Conservation (phyloP, 2,113 vertebrate genomes). For the Potamarius usumacintae region DNA sequence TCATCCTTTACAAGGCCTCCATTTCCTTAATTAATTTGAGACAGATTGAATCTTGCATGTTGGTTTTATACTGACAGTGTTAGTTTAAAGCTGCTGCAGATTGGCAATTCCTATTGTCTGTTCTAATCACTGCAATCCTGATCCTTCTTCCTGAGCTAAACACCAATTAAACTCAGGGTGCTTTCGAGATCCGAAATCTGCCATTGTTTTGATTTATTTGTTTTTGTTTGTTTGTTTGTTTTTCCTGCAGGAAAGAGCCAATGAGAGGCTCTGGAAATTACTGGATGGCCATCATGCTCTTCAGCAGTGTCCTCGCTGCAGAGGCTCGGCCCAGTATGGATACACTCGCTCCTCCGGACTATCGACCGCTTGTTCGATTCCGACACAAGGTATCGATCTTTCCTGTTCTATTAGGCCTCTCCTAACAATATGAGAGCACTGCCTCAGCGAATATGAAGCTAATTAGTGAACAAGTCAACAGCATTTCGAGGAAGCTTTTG, state of each 20-base stretch:
- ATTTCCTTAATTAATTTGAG: slow-evolving; percentile 69
- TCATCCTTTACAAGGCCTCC: slow-evolving; percentile 64
- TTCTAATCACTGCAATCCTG: slow-evolving; percentile 66
- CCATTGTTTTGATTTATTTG: slow-evolving; percentile 24
- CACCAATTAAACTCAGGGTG: slow-evolving; percentile 7
- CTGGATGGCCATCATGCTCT: slow-evolving; percentile 64
- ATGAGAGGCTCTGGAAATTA: slow-evolving; percentile 68
- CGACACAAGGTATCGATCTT: slow-evolving; percentile 78
- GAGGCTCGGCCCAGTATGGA: slow-evolving; percentile 66
- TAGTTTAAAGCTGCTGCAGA: slow-evolving; percentile 65
- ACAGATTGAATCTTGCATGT: slow-evolving; percentile 69
- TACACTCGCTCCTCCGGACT: slow-evolving; percentile 61
- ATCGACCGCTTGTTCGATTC: slow-evolving; percentile 75
- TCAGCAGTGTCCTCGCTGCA: slow-evolving; percentile 55
- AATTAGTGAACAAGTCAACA: slow-evolving; percentile 35
- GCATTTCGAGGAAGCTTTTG: neutral
- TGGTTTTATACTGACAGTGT: slow-evolving; percentile 66
- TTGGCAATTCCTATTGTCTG: slow-evolving; percentile 60
- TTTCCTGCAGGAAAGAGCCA: slow-evolving; percentile 51
- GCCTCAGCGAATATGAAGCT: slow-evolving; percentile 24
- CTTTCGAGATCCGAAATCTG: neutral
- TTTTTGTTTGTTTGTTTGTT: slow-evolving; percentile 53
- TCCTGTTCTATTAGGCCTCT: slow-evolving; percentile 39
- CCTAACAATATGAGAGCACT: slow-evolving; percentile 36
- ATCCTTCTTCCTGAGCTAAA: slow-evolving; percentile 60